Evolutionary conservation across 1,140 invertebrate species (phyloP).

Genomic region (Stegodyphus mimosarum): DNA sequence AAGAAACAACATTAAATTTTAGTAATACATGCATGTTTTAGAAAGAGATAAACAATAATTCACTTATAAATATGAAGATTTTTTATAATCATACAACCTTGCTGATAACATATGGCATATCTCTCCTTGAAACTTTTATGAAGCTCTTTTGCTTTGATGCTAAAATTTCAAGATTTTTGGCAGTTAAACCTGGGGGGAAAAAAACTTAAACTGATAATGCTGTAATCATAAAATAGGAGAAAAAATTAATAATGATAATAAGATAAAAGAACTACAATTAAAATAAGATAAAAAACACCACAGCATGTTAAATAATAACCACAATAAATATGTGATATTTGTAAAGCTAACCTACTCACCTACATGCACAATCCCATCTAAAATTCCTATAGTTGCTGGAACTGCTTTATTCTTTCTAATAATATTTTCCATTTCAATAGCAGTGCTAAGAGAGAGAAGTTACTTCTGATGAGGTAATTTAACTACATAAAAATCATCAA

Average conservation of each 20-base stretch:
- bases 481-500: too few relatives aligned
- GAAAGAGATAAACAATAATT: neutral
- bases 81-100: too few relatives aligned
- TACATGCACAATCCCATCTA: constrained; percentile 85
- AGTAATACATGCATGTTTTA: neutral
- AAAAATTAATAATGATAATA: neutral
- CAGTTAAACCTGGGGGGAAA: constrained; percentile 69
- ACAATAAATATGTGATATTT: neutral
- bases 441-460: constrained; percentile 73
- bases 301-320: neutral
- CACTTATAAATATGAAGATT: too few relatives aligned
- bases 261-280: neutral
- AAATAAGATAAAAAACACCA: neutral
- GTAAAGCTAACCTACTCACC: constrained; percentile 70
- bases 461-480: too few relatives aligned
- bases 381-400: constrained; percentile 93
- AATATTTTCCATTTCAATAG: constrained; percentile 82
- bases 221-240: neutral
- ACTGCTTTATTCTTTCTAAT: constrained; percentile 80
- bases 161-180: constrained; percentile 74
- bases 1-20: too few relatives aligned
- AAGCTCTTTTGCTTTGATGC: constrained; percentile 67
- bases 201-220: constrained; percentile 1
- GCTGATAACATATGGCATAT: constrained; percentile 83
- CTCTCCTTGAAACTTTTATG: constrained; percentile 86